Evolutionary conservation across 2,797 vertebrate species (phyloP), one percentile per base, ranked within the genome.

Genomic region (Emydoidea blandingii): DNA sequence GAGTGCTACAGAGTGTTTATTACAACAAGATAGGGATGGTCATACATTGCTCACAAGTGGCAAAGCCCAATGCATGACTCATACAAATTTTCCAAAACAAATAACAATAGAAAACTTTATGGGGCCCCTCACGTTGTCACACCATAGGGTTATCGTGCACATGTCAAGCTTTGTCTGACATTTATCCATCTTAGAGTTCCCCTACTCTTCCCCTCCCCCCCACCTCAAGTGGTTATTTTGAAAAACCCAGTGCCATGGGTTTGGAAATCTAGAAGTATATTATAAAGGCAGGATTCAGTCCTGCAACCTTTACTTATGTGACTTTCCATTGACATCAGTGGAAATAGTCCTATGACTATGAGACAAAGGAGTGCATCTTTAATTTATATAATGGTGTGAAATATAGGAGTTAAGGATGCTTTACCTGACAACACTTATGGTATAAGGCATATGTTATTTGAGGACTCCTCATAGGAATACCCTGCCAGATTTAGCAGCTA

Each of bases 51-150:
- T 91, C 88, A 79, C 50, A 80, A 78, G 49, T 94, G 83, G 87
- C 92, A 91, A 92, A 90, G 81, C 34, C 80, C 72, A 80, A 68
- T 23, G 56, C 7, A 4, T 96, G 95, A 97, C 9, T 97, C 96
- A 95, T 15, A n/a, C 44, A 80, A 68, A n/a, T 81, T 85, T 85
- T 82, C 57, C 62, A 90, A 82, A 88, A 91, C 86, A 92, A 93
- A 82, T 16, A 92, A 81, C 87, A 93, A 85, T 27, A 86, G 47
- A 90, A 96, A 96, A 85, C 37, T 89, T 93, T 74, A 88, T 81
- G 34, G 53, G 14, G 56, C 47, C 90, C 82, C 41, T 87, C 53
- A 89, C 5, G 27, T 21, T n/a, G 3, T 57, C 85, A 14, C 23
- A 74, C 53, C 54, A 31, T 0, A 2, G 72, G 19, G 6, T 37